Conservation (phyloP, 2,888 invertebrate genomes). For the Dendrolimus pini region DNA sequence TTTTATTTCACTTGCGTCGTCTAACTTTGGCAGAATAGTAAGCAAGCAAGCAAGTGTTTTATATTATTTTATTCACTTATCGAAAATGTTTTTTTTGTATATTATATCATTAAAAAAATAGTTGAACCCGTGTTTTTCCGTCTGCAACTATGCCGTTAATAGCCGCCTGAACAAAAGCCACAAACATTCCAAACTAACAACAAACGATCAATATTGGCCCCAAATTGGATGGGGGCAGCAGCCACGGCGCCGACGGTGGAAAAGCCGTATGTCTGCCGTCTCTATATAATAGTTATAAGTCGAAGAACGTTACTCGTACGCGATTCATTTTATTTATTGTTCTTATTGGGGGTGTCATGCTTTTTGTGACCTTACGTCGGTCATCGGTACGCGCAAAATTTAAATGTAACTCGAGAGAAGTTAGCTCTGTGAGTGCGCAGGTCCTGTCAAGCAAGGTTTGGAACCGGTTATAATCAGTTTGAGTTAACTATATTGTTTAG, state of each 20-base stretch:
- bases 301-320: slow-evolving; percentile 1
- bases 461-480: no score
- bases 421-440: no score
- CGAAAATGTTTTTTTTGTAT: background rate
- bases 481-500: no score
- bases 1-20: background rate
- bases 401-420: no score
- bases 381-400: no score
- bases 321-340: background rate
- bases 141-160: slow-evolving; percentile 20
- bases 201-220: slow-evolving; percentile 19
- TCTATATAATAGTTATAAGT: background rate
- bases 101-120: background rate
- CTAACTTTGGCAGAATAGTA: background rate
- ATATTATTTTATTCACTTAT: background rate
- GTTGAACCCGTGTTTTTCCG: background rate
- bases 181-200: slow-evolving; percentile 57
- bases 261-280: background rate
- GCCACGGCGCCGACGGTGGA: background rate
- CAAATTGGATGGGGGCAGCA: background rate
- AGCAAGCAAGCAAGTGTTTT: background rate
- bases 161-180: slow-evolving; percentile 49
- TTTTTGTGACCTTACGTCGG: background rate
- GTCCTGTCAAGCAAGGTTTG: no score
- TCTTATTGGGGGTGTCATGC: slow-evolving; percentile 1